Evolutionary conservation across 2,113 vertebrate species (phyloP).

Genomic region (Plestiodon gilberti): DNA sequence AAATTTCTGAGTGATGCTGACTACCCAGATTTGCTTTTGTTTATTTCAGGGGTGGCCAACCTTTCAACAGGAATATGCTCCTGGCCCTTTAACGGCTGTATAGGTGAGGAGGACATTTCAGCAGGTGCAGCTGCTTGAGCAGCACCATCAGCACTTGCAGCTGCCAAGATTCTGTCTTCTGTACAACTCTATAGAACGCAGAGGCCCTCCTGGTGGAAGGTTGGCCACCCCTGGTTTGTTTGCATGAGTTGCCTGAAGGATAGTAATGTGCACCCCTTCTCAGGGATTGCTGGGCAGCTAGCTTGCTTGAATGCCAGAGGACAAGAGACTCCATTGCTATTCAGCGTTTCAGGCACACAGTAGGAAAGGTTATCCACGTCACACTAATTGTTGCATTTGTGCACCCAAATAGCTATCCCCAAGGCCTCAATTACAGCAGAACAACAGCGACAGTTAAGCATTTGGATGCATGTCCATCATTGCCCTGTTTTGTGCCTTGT

Average conservation of each 20-base stretch:
- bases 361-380: neutral
- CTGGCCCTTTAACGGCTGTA: too few species aligned
- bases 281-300: conserved; percentile 38
- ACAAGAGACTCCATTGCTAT: conserved; percentile 36
- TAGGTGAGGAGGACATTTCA: too few species aligned
- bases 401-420: neutral
- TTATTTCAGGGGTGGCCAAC: too few species aligned
- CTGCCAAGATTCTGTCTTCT: too few species aligned
- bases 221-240: too few species aligned
- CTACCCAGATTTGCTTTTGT: conserved; percentile 41
- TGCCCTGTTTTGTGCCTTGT: neutral
- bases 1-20: conserved; percentile 46
- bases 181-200: too few species aligned
- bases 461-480: neutral
- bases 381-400: conserved; percentile 12
- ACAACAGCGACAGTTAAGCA: neutral
- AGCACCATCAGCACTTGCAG: too few species aligned
- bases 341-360: neutral
- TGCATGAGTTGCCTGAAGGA: conserved; percentile 47
- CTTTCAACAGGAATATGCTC: too few species aligned
- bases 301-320: conserved; percentile 12
- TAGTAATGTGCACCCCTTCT: conserved; percentile 55
- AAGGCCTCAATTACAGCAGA: neutral
- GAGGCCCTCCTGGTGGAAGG: too few species aligned
- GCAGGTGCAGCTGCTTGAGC: too few species aligned